Percentiles rank a stretch among this genome's conserved stretches.
Conservation (phyloP, 2,888 invertebrate species). For the Tenthredo distinguenda region DNA sequence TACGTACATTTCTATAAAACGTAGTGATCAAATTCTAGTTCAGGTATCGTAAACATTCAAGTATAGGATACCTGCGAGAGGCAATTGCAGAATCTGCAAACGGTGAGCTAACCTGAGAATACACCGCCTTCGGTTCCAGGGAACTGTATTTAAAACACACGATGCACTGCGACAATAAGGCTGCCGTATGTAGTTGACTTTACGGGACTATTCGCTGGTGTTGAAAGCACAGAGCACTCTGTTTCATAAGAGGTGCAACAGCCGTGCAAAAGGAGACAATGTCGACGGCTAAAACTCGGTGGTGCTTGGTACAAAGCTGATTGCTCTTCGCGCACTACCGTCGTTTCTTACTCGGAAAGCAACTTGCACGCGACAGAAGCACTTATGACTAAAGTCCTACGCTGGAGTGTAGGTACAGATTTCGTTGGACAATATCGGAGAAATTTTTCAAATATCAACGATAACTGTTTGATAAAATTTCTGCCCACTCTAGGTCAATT, state of each 20-base stretch:
- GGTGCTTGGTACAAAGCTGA: constrained; percentile 39
- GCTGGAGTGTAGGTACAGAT: neutral
- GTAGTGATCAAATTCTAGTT: neutral
- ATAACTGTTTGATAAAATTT: neutral
- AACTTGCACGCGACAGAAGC: constrained; percentile 34
- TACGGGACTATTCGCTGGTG: constrained; percentile 3
- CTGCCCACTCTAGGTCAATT: neutral
- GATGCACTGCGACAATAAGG: neutral
- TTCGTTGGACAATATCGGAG: neutral
- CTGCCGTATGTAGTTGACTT: constrained; percentile 46
- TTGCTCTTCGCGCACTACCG: constrained; percentile 41
- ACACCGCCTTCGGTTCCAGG: neutral
- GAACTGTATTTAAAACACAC: constrained; percentile 29
- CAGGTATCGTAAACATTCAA: neutral
- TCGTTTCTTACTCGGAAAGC: constrained; percentile 26
- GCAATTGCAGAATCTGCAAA: neutral
- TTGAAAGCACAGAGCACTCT: constrained; percentile 32
- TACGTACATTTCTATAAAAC: neutral
- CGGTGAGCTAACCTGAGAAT: neutral
- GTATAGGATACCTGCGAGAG: neutral
- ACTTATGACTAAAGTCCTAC: constrained; percentile 13
- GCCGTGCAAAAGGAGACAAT: constrained; percentile 44
- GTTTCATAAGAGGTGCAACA: constrained; percentile 41
- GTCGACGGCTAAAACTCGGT: constrained; percentile 38
- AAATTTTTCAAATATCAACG: neutral